These are phyloP conservation scores for Conopomorpha cramerella DNA, from an alignment of 1,140 invertebrate genomes.

Conservation along the genomic window DNA sequence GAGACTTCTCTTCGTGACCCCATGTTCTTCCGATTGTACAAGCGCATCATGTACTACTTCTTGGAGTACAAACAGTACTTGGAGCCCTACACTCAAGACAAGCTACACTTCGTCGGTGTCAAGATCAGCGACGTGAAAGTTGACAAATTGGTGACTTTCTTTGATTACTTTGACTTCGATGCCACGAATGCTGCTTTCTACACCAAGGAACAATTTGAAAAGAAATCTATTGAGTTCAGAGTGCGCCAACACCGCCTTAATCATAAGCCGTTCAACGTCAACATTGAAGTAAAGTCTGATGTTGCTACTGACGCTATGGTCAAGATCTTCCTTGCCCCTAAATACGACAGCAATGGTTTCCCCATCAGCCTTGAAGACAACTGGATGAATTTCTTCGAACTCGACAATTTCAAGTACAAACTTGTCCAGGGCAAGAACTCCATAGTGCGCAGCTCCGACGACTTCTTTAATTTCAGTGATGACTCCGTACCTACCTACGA, in stretches of 20 bases:
- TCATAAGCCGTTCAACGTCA: constrained; percentile 45
- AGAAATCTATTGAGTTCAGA: constrained; percentile 7
- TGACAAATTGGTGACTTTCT: constrained; percentile 58
- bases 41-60: constrained; percentile 61
- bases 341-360: constrained; percentile 57
- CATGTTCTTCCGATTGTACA: constrained; percentile 60
- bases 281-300: constrained; percentile 7
- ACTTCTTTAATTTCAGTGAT: constrained; percentile 65
- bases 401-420: constrained; percentile 71
- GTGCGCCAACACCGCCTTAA: constrained; percentile 55
- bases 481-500: constrained; percentile 67
- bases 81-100: constrained; percentile 42
- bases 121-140: constrained; percentile 61
- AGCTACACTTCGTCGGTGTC: constrained; percentile 63
- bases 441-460: constrained; percentile 67
- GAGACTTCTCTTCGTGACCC: constrained; percentile 55
- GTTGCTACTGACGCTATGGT: constrained; percentile 6
- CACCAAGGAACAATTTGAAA: too few relatives aligned
- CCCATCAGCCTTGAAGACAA: constrained; percentile 62
- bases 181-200: too few relatives aligned
- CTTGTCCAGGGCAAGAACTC: constrained; percentile 68
- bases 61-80: constrained; percentile 46
- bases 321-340: constrained; percentile 19
- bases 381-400: constrained; percentile 66
- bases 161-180: constrained; percentile 52